A percentile compares a stretch with the other conserved stretches of the same genome.
These are phyloP conservation scores for Drosophila mayri DNA, from an alignment of 1,140 invertebrate genomes.

Conservation along the genomic window DNA sequence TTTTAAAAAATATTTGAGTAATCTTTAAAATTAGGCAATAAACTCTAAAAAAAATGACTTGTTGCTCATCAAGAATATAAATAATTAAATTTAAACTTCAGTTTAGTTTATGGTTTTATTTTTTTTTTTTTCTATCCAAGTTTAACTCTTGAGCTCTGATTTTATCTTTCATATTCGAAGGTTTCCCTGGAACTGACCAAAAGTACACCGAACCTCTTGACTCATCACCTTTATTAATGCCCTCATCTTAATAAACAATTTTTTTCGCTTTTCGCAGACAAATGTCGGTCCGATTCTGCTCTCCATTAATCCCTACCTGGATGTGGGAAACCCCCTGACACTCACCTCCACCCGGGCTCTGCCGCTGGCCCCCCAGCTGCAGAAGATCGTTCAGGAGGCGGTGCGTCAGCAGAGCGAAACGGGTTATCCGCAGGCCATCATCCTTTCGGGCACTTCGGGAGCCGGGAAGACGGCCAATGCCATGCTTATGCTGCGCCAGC, in stretches of 20 bases:
- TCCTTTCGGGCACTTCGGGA: slow-evolving; percentile 95
- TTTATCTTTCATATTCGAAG: background rate
- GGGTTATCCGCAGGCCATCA: slow-evolving; percentile 97
- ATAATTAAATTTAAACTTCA: background rate
- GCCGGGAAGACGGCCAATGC: slow-evolving; percentile 98
- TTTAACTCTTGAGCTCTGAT: background rate
- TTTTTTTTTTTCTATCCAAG: too few species aligned
- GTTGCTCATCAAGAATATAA: background rate
- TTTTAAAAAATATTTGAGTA: background rate
- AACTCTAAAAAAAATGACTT: too few species aligned
- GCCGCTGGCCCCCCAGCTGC: slow-evolving; percentile 90
- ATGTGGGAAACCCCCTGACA: slow-evolving; percentile 94
- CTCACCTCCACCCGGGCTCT: slow-evolving; percentile 92
- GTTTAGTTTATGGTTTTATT: background rate
- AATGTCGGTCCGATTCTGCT: slow-evolving; percentile 96
- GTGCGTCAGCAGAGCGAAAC: slow-evolving; percentile 97
- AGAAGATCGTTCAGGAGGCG: slow-evolving; percentile 95
- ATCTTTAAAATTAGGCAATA: too few species aligned
- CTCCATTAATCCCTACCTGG: slow-evolving; percentile 94
- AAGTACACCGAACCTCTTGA: slow-evolving; percentile 1
- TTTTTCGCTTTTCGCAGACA: slow-evolving; percentile 87
- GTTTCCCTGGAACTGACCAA: slow-evolving; percentile 1
- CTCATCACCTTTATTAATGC: slow-evolving; percentile 14
- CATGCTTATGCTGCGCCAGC: slow-evolving; percentile 94
- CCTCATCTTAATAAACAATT: background rate